Evolutionary conservation across 1,140 invertebrate species (phyloP).

Genomic region (Diabrotica virgifera): DNA sequence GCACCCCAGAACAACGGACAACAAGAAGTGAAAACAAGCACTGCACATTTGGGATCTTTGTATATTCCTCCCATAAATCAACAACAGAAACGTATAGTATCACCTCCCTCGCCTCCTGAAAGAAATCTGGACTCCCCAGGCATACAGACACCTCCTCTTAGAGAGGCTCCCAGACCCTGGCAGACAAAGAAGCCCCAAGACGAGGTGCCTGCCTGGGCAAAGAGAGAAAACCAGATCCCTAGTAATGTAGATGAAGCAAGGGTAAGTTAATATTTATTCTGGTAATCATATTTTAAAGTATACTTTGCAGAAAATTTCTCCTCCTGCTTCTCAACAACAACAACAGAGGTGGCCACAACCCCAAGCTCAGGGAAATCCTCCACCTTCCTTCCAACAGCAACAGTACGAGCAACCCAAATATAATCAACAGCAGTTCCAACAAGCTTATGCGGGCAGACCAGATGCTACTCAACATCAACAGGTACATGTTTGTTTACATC

Average conservation of each 20-base stretch:
- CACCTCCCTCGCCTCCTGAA: conserved; percentile 47
- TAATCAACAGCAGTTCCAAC: conserved; percentile 10
- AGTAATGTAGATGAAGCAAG: background rate
- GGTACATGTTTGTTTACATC: background rate
- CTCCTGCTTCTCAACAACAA: conserved; percentile 11
- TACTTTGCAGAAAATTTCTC: conserved; percentile 5
- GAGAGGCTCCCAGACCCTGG: conserved; percentile 46
- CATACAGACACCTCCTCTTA: conserved; percentile 44
- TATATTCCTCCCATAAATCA: conserved; percentile 45
- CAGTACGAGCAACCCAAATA: conserved; percentile 13
- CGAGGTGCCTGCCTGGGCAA: conserved; percentile 44
- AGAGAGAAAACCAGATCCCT: conserved; percentile 21
- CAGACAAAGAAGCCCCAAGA: conserved; percentile 39
- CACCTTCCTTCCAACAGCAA: conserved; percentile 27
- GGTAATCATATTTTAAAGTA: background rate
- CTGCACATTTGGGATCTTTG: conserved; percentile 40
- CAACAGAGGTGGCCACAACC: conserved; percentile 29
- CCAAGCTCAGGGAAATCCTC: conserved; percentile 17
- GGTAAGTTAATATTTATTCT: background rate
- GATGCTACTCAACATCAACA: conserved; percentile 12
- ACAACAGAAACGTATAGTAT: conserved; percentile 33
- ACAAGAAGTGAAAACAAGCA: conserved; percentile 21
- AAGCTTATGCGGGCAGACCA: conserved; percentile 1
- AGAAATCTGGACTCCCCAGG: conserved; percentile 54
- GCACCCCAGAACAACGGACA: conserved; percentile 14